These are phyloP conservation scores for Ciconia stormi DNA, from an alignment of 2,113 vertebrate genomes.

Conservation along the genomic window DNA sequence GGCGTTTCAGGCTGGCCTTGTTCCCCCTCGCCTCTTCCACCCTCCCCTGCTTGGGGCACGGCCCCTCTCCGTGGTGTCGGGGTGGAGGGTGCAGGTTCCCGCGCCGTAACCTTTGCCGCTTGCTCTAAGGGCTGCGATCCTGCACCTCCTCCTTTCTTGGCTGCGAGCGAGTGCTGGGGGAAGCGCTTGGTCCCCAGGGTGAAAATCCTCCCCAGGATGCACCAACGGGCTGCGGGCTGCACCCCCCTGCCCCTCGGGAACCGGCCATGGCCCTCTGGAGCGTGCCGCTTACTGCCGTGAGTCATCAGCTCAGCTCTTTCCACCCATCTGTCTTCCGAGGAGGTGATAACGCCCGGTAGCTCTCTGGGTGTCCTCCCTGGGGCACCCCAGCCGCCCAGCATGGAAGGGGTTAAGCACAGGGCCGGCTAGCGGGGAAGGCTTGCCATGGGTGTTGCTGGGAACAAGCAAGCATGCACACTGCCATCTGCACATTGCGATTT, in stretches of 20 bases:
- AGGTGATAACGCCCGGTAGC: not conserved
- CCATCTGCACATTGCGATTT: slow-evolving; percentile 24
- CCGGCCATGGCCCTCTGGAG: not conserved
- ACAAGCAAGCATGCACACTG: not conserved
- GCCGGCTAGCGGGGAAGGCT: not conserved
- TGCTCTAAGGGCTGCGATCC: fast-evolving
- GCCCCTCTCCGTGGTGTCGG: fast-evolving
- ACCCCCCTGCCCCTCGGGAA: not conserved
- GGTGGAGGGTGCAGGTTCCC: not conserved
- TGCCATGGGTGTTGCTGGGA: slow-evolving; percentile 22
- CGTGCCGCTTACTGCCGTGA: fast-evolving
- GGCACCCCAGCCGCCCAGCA: not conserved
- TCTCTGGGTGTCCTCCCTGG: not conserved
- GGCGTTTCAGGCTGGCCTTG: not conserved
- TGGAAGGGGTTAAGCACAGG: not conserved
- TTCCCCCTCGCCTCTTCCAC: too few relatives aligned
- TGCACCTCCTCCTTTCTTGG: not conserved
- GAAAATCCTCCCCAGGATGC: not conserved
- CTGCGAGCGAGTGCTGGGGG: fast-evolving
- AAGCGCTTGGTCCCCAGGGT: not conserved
- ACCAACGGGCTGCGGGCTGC: not conserved
- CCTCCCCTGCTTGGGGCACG: not conserved
- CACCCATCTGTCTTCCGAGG: not conserved
- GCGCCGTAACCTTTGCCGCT: fast-evolving
- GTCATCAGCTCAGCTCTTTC: not conserved